These are phyloP conservation scores for Lepus europaeus DNA, from an alignment of 2,113 vertebrate genomes.

Conservation along the genomic window DNA sequence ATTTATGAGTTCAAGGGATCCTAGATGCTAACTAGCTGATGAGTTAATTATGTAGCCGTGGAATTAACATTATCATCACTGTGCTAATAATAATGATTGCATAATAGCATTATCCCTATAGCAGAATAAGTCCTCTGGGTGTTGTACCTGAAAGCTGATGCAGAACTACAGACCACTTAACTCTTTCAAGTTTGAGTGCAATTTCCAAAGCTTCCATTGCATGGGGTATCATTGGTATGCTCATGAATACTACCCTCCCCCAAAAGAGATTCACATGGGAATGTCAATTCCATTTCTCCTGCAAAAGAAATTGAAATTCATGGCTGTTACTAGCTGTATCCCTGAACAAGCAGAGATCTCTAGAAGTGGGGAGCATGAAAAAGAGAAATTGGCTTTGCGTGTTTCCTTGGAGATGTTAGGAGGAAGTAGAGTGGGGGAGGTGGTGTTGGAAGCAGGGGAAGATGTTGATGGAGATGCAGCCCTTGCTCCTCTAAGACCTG, in stretches of 20 bases:
- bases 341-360: not conserved
- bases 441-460: not conserved
- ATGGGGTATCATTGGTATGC: not conserved
- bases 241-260: not conserved
- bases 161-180: not conserved
- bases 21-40: conserved; percentile 49
- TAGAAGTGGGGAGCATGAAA: not conserved
- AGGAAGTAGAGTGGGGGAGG: not conserved
- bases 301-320: not conserved
- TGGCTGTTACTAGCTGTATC: not conserved
- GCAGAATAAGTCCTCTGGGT: conserved; percentile 27
- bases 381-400: not conserved
- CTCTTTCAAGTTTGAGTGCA: not conserved
- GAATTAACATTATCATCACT: conserved; percentile 41
- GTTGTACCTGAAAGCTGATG: conserved; percentile 37
- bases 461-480: conserved; percentile 67
- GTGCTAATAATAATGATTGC: conserved; percentile 57
- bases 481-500: conserved; percentile 63
- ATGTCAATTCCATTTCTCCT: conserved; percentile 29
- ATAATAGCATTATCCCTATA: conserved; percentile 33
- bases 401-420: not conserved
- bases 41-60: conserved; percentile 66
- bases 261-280: not conserved
- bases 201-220: not conserved
- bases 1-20: conserved; percentile 45